Percentiles rank a stretch among this genome's conserved stretches.
Conservation (phyloP, 2,888 invertebrate species). For the Nemoura dubitans region DNA sequence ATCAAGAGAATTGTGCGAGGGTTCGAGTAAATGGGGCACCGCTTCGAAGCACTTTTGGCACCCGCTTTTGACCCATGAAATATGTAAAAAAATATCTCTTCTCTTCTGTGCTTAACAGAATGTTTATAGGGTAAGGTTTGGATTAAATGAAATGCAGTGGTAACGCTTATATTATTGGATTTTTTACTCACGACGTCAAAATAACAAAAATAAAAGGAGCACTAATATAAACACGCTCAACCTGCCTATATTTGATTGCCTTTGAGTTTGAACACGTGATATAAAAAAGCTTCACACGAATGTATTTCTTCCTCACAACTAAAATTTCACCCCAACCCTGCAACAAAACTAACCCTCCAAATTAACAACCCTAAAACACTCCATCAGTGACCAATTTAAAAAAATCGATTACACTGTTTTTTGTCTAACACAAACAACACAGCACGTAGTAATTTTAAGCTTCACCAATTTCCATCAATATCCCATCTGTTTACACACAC, state of each 20-base stretch:
- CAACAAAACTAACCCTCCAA: not conserved
- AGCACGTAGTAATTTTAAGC: not conserved
- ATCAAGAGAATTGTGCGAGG: conserved; percentile 7
- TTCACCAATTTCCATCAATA: not conserved
- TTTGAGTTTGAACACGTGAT: not conserved
- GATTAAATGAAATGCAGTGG: conserved; percentile 12
- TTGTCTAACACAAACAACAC: not conserved
- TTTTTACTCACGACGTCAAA: not conserved
- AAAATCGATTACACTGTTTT: not conserved
- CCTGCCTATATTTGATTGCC: not conserved
- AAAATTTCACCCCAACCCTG: not conserved
- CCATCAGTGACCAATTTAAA: not conserved
- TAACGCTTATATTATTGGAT: not conserved
- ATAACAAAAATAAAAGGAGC: not conserved
- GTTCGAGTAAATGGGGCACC: not conserved
- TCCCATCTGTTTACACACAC: not conserved
- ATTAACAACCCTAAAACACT: not conserved
- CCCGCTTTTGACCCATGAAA: not conserved
- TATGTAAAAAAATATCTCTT: not conserved
- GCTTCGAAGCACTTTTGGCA: not conserved
- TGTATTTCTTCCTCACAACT: not conserved
- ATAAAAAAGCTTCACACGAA: not conserved
- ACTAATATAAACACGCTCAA: not conserved
- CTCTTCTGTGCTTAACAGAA: not conserved
- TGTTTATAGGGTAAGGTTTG: not conserved